Evolutionary conservation across 2,797 vertebrate species (phyloP), one percentile per base, ranked within the genome.

Genomic region (Intellagama lesueurii): DNA sequence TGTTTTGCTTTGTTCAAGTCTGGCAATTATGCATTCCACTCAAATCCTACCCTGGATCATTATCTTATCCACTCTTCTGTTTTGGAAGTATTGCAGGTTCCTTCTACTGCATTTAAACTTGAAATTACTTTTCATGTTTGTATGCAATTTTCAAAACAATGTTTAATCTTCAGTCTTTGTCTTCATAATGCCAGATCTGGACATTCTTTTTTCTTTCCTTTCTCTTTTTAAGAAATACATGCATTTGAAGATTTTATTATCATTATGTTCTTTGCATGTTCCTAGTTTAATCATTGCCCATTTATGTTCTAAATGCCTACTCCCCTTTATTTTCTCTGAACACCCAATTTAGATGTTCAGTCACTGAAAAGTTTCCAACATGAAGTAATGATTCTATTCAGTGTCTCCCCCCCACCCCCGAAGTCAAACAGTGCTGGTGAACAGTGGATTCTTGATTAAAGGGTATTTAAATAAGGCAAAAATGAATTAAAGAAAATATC

Each of bases 341-440:
- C 44, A 77, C 56, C 81, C 72, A 88, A 88, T 88, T 88, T 88
- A 88, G 81, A 88, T 88, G 72, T 77, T 68, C 81, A 83, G 56
- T 56, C 60, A 83, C 81, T 83, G 87, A 83, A 83, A 83, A 83
- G 72, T 83, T 88, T 88, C 72, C 44, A 83, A 88, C 72, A 82
- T 52, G 16, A 83, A 88, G 83, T 83, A 83, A 88, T 69, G 70
- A 83, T 52, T 83, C 72, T 40, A 77, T 83, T 88, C 72, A 88
- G 68, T 66, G 24, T 88, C 11, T 52, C 40, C 7, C 47, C 76
- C 6, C 66, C 16, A 64, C 8, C 6, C 73, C 52, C 32, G 7
- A 85, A 85, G 68, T 86, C 69, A 81, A 86, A 76, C 70, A 35
- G 69, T 89, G 83, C 69, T 73, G 26, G 35, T 64, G 87, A 88